Evolutionary conservation across 2,888 invertebrate species (phyloP).

Genomic region (Caenorhabditis sp.): DNA sequence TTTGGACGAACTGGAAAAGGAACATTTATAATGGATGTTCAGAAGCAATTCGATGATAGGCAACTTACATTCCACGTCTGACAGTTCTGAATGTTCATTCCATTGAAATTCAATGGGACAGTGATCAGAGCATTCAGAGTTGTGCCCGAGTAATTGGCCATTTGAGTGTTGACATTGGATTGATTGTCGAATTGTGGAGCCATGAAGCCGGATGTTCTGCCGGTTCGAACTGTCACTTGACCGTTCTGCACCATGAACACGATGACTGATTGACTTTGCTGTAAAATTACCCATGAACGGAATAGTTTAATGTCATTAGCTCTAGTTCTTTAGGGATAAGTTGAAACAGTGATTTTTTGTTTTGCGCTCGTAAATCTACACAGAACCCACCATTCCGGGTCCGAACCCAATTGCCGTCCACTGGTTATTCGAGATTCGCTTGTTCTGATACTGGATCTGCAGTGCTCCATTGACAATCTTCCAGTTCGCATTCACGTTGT

Average conservation of each 20-base stretch:
- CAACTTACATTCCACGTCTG: constrained; percentile 64
- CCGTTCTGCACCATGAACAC: constrained; percentile 50
- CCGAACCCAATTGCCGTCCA: constrained; percentile 65
- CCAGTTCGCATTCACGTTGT: constrained; percentile 36
- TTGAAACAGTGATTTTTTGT: no score
- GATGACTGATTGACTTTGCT: constrained; percentile 52
- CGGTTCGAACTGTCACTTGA: constrained; percentile 45
- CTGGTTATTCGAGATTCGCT: constrained; percentile 51
- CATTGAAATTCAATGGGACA: constrained; percentile 49
- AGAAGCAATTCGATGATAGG: background rate
- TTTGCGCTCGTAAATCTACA: no score
- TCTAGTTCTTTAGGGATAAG: no score
- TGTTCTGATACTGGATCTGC: constrained; percentile 53
- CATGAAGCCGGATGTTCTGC: constrained; percentile 48
- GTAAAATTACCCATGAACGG: background rate
- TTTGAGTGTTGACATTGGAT: constrained; percentile 20
- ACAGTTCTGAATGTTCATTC: constrained; percentile 53
- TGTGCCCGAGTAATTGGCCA: constrained; percentile 38
- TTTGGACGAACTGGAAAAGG: constrained; percentile 50
- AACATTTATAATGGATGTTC: background rate
- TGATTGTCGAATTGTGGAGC: constrained; percentile 50
- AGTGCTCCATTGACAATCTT: constrained; percentile 36
- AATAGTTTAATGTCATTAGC: no score
- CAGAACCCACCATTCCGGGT: constrained; percentile 53
- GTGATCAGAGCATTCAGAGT: constrained; percentile 43